Evolutionary conservation across 1,140 invertebrate genomes (phyloP), one percentile per base, ranked within the genome.

Genomic region (Holcopasites calliopsidis): DNA sequence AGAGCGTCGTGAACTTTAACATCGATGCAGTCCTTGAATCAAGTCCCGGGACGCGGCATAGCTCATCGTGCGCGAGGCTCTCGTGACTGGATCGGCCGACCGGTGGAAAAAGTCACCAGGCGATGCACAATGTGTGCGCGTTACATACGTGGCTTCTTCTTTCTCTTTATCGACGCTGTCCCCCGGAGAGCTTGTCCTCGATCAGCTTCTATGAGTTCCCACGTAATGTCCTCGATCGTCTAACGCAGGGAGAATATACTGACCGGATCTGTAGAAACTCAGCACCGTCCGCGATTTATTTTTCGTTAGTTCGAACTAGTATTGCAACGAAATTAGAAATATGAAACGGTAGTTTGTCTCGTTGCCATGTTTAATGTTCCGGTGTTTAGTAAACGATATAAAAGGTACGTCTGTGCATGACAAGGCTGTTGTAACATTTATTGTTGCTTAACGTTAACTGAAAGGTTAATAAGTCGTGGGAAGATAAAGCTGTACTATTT

Each of bases 1-100:
- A 60, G 68, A 69, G 38, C 66, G 49, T 69, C 31, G 62, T 83
- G 82, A 82, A 79, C 81, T 83, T 82, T 83, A 83, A 35, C 79
- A 73, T n/a, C 26, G 16, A 72, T 23, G 40, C 11, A 82, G 81
- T 82, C 81, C 81, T 83, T 83, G 81, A 82, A 82, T 83, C 57
- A 58, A 75, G 26, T 23, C 33, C 28, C 68, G 38, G 50, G 65
- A 70, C 73, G 74, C 44, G 50, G 42, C 31, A 28, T 8, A 49
- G 31, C 31, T 44, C n/a, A 61, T 52, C 33, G 42, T 58, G 68
- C 49, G 33, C 16, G 16, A 18, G 47, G 21, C 47, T 62, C 58
- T 82, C 80, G 80, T 82, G 75, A 82, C 79, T 81, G 52, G 70
- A 80, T 52, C 40, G 79, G 50, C 58, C 38, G 55, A 77, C 50